Evolutionary conservation across 2,797 vertebrate species (phyloP).

Genomic region (Pelodytes ibericus): DNA sequence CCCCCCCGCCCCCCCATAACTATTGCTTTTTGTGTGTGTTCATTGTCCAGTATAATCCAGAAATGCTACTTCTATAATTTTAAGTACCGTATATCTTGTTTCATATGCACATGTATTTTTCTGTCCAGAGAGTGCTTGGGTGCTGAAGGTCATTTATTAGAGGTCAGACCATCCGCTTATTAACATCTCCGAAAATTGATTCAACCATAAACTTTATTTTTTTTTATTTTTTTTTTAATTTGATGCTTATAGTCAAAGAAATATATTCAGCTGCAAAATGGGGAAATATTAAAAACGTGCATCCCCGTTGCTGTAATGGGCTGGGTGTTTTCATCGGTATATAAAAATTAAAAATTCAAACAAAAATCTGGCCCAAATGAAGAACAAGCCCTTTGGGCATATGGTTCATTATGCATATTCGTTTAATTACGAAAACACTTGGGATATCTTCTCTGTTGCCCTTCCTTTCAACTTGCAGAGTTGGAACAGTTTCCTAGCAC

Average conservation of each 20-base stretch:
- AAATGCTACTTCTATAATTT: too few species aligned
- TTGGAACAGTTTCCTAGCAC: constrained; percentile 69
- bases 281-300: constrained; percentile 19
- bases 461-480: constrained; percentile 78
- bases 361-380: constrained; percentile 81
- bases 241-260: constrained; percentile 21
- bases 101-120: not conserved
- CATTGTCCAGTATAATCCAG: too few species aligned
- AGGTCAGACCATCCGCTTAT: not conserved
- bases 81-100: not conserved
- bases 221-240: not conserved
- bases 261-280: constrained; percentile 39
- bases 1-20: too few species aligned
- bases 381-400: constrained; percentile 81
- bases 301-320: constrained; percentile 65
- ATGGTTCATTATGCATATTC: constrained; percentile 83
- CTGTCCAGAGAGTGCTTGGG: not conserved
- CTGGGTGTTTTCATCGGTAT: constrained; percentile 77
- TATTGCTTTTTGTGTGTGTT: too few species aligned
- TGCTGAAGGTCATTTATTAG: not conserved
- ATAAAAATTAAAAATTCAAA: constrained; percentile 87
- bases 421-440: constrained; percentile 83
- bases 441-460: constrained; percentile 74
- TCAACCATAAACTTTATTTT: not conserved
- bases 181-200: not conserved